A percentile compares a stretch with the other conserved stretches of the same genome.
phyloP scores from a whole-genome alignment of 2,113 vertebrate species.

The Vanacampus margaritifer region DNA sequence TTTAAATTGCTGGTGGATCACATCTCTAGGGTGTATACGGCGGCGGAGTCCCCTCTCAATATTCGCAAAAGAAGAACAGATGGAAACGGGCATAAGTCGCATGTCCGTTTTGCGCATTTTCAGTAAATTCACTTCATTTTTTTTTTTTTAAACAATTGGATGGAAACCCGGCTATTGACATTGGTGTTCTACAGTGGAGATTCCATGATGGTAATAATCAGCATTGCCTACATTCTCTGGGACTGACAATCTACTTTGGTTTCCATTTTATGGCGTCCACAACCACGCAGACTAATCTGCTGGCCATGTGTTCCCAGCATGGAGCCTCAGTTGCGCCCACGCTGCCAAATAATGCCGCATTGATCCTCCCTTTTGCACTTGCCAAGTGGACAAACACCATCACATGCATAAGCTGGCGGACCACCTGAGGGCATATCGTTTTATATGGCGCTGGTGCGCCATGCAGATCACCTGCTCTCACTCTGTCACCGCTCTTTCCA shows the following conservation, averaged over 20 bases:
- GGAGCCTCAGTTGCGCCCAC: conserved; percentile 34
- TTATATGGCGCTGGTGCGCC: background rate
- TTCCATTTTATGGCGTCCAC: background rate
- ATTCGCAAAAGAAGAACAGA: too few species aligned
- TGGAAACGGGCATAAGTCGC: too few species aligned
- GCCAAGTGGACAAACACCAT: conserved; percentile 19
- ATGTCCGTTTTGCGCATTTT: too few species aligned
- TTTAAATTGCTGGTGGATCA: too few species aligned
- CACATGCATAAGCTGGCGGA: conserved; percentile 23
- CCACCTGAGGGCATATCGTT: conserved; percentile 10
- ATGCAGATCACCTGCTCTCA: conserved; percentile 13
- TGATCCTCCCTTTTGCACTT: conserved; percentile 31
- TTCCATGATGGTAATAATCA: background rate
- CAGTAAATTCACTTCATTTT: too few species aligned
- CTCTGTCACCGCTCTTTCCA: background rate
- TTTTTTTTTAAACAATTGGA: too few species aligned
- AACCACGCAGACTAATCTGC: background rate
- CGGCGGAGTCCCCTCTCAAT: too few species aligned
- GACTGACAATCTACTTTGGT: background rate
- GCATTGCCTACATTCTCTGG: background rate
- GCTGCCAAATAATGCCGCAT: conserved; percentile 25
- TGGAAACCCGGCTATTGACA: too few species aligned
- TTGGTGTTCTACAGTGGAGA: too few species aligned
- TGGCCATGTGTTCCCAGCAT: conserved; percentile 10
- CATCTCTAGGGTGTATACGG: too few species aligned